Conservation (phyloP, 2,797 vertebrate species). For the Loris lydekkerianus region DNA sequence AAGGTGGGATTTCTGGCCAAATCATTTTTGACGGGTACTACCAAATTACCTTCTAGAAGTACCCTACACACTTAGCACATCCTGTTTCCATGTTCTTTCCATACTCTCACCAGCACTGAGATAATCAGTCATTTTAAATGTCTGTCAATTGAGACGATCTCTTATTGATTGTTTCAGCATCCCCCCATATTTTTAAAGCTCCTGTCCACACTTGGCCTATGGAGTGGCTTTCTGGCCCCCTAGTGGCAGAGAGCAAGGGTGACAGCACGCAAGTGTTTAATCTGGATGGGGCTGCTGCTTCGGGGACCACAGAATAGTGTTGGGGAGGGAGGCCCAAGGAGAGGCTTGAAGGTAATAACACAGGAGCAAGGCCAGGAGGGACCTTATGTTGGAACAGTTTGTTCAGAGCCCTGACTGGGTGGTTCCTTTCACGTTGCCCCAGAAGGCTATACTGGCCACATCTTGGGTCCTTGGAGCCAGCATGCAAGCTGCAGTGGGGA, state of each 20-base stretch:
- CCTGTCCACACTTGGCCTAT: neutral
- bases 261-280: neutral
- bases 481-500: neutral
- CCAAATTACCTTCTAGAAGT: conserved; percentile 1
- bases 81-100: neutral
- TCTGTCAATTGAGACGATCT: neutral
- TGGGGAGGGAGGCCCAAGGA: neutral
- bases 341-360: neutral
- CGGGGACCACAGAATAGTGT: neutral
- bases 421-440: neutral
- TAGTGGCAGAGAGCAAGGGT: conserved; percentile 14
- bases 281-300: neutral
- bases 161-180: neutral
- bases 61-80: neutral
- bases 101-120: neutral
- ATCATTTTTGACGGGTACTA: neutral
- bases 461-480: neutral
- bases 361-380: neutral
- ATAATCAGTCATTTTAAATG: neutral
- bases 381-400: neutral
- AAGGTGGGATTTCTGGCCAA: neutral
- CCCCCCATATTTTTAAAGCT: neutral
- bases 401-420: neutral
- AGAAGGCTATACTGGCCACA: neutral
- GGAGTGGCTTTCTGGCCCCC: neutral